These are phyloP conservation scores for Zaprionus inermis DNA, from an alignment of 1,140 invertebrate species.

Conservation along the genomic window DNA sequence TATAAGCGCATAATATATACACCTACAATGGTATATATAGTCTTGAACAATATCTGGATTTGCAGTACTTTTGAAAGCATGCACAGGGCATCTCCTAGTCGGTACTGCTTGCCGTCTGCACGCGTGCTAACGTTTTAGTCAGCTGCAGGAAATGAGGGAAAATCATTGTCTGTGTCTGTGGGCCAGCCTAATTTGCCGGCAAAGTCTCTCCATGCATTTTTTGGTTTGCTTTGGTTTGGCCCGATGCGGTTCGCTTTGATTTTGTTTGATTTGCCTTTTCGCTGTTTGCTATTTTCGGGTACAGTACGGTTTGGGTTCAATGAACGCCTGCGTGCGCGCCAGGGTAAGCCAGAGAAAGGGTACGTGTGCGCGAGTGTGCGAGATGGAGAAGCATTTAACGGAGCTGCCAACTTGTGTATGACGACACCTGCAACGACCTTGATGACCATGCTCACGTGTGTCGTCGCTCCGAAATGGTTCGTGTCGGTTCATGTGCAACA, in stretches of 20 bases:
- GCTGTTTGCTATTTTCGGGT: slow-evolving; percentile 10
- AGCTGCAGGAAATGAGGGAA: slow-evolving; percentile 46
- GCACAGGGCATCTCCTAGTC: background rate
- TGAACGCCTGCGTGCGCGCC: slow-evolving; percentile 20
- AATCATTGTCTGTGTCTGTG: slow-evolving; percentile 51
- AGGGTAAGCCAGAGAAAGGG: background rate
- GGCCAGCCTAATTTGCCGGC: slow-evolving; percentile 45
- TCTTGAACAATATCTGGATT: too few species aligned
- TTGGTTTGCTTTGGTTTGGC: background rate
- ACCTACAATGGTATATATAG: too few species aligned
- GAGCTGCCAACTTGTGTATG: background rate
- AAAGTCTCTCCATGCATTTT: slow-evolving; percentile 19
- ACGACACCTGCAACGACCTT: slow-evolving; percentile 30
- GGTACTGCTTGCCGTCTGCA: background rate
- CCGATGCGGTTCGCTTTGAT: slow-evolving; percentile 9
- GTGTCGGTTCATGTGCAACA: slow-evolving; percentile 19
- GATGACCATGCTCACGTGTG: slow-evolving; percentile 4
- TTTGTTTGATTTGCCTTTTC: slow-evolving; percentile 19
- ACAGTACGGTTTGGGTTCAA: slow-evolving; percentile 43
- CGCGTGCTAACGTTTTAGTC: background rate
- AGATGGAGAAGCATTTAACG: background rate
- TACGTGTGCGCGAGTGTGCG: background rate
- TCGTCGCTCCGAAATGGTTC: slow-evolving; percentile 12
- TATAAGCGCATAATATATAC: too few species aligned
- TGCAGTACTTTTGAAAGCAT: too few species aligned